Base-by-base conservation (phyloP, 2,797 vertebrate genomes). In the Pangasius mekongensis region DNA sequence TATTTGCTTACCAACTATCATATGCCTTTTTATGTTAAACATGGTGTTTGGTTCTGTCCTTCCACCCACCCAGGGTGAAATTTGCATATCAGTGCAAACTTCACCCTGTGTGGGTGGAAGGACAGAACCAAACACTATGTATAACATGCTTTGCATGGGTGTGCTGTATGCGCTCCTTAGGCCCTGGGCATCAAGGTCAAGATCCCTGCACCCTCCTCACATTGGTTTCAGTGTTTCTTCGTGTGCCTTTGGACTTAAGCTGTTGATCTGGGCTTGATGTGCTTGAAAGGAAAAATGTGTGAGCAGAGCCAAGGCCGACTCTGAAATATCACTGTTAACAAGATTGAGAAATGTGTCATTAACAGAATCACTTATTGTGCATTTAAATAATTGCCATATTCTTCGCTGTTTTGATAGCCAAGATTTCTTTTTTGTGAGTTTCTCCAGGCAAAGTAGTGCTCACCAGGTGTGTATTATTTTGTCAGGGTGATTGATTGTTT, bases 291-390 rank as follows among this genome's bases (percentile, higher is more conserved):
- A 49, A 88, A 54, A 87, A 66, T 47, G 58, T 52, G 43, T 56
- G 73, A 66, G 24, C 8, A 5, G 64, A 82, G 83, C 69, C 67
- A 87, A 86, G 71, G 62, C 56, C 56, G 56, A 18, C 49, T 69
- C 58, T 83, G 82, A 85, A 69, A 82, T 71, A 54, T 67, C 2
- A 62, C 66, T 86, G 43, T 85, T 83, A 30, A 66, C 74, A 81
- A 9, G 39, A 86, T 49, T 56, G 33, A 67, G 33, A 74, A 85
- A 84, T 69, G 56, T 27, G 39, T 76, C 52, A 49, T 74, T 27
- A 74, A 47, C 39, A 24, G 7, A 36, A 39, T 39, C 36, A 52
- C 27, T 43, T 74, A 3, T 76, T 27, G 5, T 76, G 47, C 10
- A 76, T 76, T 49, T 16, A n/a, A 30, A 30, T 54, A 78, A 54